phyloP scores from a whole-genome alignment of 2,113 vertebrate species.

The Notechis scutatus region DNA sequence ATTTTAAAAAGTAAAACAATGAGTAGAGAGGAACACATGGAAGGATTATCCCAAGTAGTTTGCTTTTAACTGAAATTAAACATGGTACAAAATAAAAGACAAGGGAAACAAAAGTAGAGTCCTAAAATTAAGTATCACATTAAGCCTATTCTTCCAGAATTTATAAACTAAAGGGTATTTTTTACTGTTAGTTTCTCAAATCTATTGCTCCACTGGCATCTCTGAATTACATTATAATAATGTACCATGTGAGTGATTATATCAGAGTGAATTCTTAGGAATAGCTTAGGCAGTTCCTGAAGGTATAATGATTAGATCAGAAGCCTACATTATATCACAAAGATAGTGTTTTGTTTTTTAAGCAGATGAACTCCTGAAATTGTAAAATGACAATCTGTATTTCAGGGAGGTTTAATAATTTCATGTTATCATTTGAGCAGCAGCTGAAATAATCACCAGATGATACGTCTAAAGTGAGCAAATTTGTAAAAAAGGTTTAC shows the following conservation, averaged over 20 bases:
- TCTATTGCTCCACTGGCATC: not conserved
- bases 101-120: not conserved
- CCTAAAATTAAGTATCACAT: not conserved
- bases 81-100: slow-evolving; percentile 7
- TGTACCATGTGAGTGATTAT: not conserved
- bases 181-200: not conserved
- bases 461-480: not conserved
- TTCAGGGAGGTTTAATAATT: not conserved
- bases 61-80: slow-evolving; percentile 20
- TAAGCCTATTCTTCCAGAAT: not conserved
- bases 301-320: not conserved
- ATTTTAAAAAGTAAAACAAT: slow-evolving; percentile 32
- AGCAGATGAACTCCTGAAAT: not conserved
- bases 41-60: slow-evolving; percentile 25
- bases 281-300: not conserved
- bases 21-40: not conserved
- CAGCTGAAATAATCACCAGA: not conserved
- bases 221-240: not conserved
- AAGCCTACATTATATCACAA: not conserved
- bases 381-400: not conserved
- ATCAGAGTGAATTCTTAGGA: not conserved
- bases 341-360: not conserved
- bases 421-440: not conserved
- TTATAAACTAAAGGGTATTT: slow-evolving; percentile 8
- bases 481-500: not conserved